These are phyloP conservation scores for Hoplodrina blanda DNA, from an alignment of 2,888 invertebrate species.

Conservation along the genomic window DNA sequence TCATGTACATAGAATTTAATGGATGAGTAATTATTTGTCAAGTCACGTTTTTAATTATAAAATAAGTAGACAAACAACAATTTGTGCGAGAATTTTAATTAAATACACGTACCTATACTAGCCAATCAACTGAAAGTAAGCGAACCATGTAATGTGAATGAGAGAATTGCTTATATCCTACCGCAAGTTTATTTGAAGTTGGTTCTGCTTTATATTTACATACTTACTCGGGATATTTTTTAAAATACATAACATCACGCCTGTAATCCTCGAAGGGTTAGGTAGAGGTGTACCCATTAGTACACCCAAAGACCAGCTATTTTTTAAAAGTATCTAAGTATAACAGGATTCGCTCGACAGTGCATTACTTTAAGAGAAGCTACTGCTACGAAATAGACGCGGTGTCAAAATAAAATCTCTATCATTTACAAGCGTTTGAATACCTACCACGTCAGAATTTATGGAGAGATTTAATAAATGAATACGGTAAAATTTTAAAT, in stretches of 20 bases:
- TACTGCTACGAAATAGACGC: not conserved
- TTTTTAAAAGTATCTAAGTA: not conserved
- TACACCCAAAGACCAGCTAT: no score
- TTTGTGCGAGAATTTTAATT: constrained; percentile 14
- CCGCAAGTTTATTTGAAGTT: no score
- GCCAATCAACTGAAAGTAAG: constrained; percentile 1
- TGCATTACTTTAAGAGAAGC: not conserved
- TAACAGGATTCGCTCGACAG: not conserved
- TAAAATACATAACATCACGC: no score
- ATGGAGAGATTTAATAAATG: not conserved
- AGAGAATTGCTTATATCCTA: not conserved
- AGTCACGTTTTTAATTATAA: constrained; percentile 72
- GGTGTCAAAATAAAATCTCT: not conserved
- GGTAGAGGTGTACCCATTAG: no score
- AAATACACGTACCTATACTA: constrained; percentile 8
- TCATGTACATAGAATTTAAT: constrained; percentile 53
- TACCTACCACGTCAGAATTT: not conserved
- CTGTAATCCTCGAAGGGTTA: no score
- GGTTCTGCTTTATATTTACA: no score
- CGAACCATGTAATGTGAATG: not conserved
- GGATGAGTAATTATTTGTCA: constrained; percentile 48
- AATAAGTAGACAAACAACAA: constrained; percentile 5
- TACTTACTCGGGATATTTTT: not conserved
- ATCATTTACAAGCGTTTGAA: not conserved
- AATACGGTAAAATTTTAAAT: no score